Evolutionary conservation across 2,888 invertebrate genomes (phyloP).

Genomic region (Cerastis rubricosa): DNA sequence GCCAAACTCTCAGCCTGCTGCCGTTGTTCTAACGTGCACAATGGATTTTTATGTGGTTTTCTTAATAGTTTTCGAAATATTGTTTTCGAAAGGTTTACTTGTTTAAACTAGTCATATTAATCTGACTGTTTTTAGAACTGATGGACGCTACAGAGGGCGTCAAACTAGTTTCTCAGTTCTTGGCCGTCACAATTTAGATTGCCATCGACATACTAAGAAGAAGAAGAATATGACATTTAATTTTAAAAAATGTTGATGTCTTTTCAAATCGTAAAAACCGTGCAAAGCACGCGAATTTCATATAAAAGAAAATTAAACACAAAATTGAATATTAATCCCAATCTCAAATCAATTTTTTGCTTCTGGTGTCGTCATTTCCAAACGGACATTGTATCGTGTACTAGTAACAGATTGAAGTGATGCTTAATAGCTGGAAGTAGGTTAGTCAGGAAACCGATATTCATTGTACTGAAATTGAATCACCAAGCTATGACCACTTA

Average conservation of each 20-base stretch:
- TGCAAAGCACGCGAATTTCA: neutral
- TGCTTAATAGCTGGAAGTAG: slow-evolving; percentile 51
- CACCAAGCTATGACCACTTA: slow-evolving; percentile 41
- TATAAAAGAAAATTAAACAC: neutral
- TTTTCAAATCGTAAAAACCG: neutral
- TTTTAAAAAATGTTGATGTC: neutral
- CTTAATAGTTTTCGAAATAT: neutral
- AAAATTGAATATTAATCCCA: slow-evolving; percentile 5
- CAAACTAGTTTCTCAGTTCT: no score
- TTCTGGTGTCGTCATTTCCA: slow-evolving; percentile 15
- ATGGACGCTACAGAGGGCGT: no score
- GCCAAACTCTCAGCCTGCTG: no score
- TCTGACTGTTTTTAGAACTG: neutral
- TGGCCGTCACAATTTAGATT: no score
- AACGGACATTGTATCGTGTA: slow-evolving; percentile 1
- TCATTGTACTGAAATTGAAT: slow-evolving; percentile 57
- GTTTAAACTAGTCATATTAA: neutral
- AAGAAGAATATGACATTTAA: neutral
- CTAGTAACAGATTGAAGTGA: slow-evolving; percentile 31
- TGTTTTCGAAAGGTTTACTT: neutral
- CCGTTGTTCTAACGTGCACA: neutral
- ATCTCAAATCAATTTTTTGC: neutral
- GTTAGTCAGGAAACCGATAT: slow-evolving; percentile 51
- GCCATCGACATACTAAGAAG: no score
- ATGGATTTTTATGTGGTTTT: neutral